A percentile compares a stretch with the other conserved stretches of the same genome.
phyloP scores from a whole-genome alignment of 2,888 invertebrate genomes.

The Maniola hyperantus region DNA sequence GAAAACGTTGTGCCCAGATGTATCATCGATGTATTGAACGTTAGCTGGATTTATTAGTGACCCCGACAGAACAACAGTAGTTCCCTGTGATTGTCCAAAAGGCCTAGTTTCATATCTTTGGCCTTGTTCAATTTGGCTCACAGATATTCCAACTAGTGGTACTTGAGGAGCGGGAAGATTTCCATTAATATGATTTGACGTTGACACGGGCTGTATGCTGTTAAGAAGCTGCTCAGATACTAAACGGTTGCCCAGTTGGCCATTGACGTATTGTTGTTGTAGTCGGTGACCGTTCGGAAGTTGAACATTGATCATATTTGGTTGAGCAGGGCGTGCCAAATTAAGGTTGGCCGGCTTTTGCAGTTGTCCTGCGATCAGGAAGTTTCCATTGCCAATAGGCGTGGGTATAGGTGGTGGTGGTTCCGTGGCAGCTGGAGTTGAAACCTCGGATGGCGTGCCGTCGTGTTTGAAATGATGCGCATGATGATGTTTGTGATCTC shows the following conservation, averaged over 20 bases:
- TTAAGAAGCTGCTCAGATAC: conserved; percentile 82
- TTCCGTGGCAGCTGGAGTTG: conserved; percentile 82
- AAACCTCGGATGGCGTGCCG: conserved; percentile 83
- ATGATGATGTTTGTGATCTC: conserved; percentile 94
- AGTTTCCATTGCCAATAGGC: conserved; percentile 78
- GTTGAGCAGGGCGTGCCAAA: conserved; percentile 70
- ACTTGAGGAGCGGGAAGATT: conserved; percentile 45
- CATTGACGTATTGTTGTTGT: conserved; percentile 84
- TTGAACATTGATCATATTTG: conserved; percentile 76
- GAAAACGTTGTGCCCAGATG: conserved; percentile 72
- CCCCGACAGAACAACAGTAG: conserved; percentile 66
- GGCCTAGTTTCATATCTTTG: conserved; percentile 50
- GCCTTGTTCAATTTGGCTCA: conserved; percentile 50
- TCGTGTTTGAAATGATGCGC: conserved; percentile 91
- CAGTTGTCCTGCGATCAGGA: conserved; percentile 85
- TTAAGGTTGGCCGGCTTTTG: conserved; percentile 82
- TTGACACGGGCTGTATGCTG: conserved; percentile 53
- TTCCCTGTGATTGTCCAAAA: conserved; percentile 60
- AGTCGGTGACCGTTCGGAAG: conserved; percentile 75
- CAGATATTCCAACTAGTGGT: conserved; percentile 46
- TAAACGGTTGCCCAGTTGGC: conserved; percentile 83
- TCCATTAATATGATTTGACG: conserved; percentile 46
- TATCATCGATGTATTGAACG: conserved; percentile 84
- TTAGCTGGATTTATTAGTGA: conserved; percentile 82
- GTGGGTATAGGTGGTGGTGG: conserved; percentile 72